Evolutionary conservation across 1,140 invertebrate species (phyloP).

Genomic region (Drosophila tristis): DNA sequence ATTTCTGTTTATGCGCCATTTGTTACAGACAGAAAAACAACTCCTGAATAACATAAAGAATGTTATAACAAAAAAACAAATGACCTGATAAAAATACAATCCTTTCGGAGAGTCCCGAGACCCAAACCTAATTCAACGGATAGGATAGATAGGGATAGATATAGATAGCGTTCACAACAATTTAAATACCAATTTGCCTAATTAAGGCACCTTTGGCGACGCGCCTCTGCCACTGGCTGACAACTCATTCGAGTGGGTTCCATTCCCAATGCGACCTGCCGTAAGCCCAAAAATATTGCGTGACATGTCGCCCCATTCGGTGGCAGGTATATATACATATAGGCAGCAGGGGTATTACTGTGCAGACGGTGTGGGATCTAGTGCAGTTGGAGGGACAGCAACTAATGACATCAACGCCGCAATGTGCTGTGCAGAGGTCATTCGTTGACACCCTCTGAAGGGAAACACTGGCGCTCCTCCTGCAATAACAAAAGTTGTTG

Average conservation of each 20-base stretch:
- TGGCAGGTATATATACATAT: neutral
- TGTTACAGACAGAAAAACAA: slow-evolving; percentile 23
- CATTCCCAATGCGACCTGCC: slow-evolving; percentile 26
- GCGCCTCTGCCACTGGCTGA: slow-evolving; percentile 45
- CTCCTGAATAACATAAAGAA: slow-evolving; percentile 28
- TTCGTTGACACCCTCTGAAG: slow-evolving; percentile 26
- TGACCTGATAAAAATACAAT: slow-evolving; percentile 50
- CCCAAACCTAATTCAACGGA: slow-evolving; percentile 54
- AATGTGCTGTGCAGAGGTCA: slow-evolving; percentile 63
- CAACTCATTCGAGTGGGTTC: slow-evolving; percentile 55
- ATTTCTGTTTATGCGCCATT: slow-evolving; percentile 41
- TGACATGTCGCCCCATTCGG: slow-evolving; percentile 42
- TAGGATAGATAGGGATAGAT: neutral
- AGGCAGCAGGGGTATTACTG: neutral
- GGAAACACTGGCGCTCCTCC: slow-evolving; percentile 12
- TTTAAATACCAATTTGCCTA: slow-evolving; percentile 80
- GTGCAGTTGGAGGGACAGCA: slow-evolving; percentile 33
- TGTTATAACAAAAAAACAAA: slow-evolving; percentile 52
- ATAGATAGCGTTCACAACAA: slow-evolving; percentile 51
- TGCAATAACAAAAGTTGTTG: slow-evolving; percentile 10
- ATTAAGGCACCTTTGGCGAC: slow-evolving; percentile 65
- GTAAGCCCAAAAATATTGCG: slow-evolving; percentile 70
- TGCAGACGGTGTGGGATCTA: slow-evolving; percentile 14
- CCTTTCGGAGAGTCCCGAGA: neutral
- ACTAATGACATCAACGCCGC: slow-evolving; percentile 73